Conservation (phyloP, 92 coral and sea anemone species). For the Actinostola sp. region DNA sequence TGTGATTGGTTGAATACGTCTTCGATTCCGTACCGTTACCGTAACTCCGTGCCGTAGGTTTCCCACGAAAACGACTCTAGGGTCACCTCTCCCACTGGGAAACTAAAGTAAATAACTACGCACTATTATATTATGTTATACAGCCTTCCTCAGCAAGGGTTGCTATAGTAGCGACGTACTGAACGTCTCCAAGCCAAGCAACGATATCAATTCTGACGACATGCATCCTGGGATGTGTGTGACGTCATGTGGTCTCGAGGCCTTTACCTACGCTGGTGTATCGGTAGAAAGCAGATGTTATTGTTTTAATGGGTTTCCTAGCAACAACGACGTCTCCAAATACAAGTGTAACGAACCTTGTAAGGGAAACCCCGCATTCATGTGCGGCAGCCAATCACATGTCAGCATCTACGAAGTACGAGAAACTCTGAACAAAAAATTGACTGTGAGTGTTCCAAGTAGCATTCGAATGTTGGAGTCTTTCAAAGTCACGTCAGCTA, state of each 20-base stretch:
- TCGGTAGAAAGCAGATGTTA: constrained; percentile 47
- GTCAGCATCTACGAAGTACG: constrained; percentile 56
- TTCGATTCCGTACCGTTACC: too few species aligned
- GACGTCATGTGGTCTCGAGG: constrained; percentile 53
- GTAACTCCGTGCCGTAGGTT: too few species aligned
- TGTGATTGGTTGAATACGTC: too few species aligned
- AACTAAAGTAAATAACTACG: background rate
- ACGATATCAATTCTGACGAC: constrained; percentile 6
- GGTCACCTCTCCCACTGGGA: too few species aligned
- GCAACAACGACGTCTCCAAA: constrained; percentile 20
- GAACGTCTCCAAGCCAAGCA: constrained; percentile 11
- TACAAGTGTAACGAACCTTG: constrained; percentile 65
- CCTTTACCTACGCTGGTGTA: constrained; percentile 52
- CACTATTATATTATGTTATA: background rate
- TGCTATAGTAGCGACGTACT: constrained; percentile 1
- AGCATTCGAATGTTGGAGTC: background rate
- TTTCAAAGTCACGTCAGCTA: constrained; percentile 20
- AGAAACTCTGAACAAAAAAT: constrained; percentile 22
- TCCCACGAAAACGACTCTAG: too few species aligned
- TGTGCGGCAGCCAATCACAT: constrained; percentile 59
- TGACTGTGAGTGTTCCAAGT: constrained; percentile 28
- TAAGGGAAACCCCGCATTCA: constrained; percentile 59
- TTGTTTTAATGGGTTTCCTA: constrained; percentile 51
- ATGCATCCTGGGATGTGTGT: constrained; percentile 56
- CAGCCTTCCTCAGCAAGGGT: constrained; percentile 7